Evolutionary conservation across 2,888 invertebrate genomes (phyloP), one percentile per base, ranked within the genome.

Genomic region (Agapetus fuscipes): DNA sequence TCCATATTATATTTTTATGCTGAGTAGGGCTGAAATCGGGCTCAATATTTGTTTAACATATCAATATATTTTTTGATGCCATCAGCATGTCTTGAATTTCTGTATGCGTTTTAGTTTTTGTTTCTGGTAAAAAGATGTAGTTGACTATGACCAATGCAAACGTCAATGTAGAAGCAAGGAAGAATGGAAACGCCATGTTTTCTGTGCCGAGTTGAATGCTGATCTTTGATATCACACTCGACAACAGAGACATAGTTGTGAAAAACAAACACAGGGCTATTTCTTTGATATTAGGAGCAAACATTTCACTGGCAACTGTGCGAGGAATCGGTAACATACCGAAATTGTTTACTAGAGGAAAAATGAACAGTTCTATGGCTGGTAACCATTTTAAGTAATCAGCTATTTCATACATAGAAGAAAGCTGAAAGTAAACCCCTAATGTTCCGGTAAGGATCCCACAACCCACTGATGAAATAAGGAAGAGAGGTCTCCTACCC

Each of bases 81-180:
- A n/a, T n/a, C 14, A 43, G 25, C 29, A 39, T 58, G 14, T 65
- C 60, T 49, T 74, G 72, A 34, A 76, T 74, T 40, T 75, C 70
- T 25, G 62, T 54, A 15, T 76, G 56, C 30, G 71, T 72, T 48
- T 72, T 74, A 0, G 71, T 70, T 48, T 65, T 72, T 0, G 74
- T 76, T 54, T 76, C 76, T 2, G 74, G 75, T 0, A 75, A 66
- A 37, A 61, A 40, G 10, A 66, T 52, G 11, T 56, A 51, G 2
- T 71, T 65, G 46, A 74, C 72, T 6, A 64, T 32, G 1, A 68
- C 60, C 1, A 75, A 71, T 12, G 58, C 30, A 10, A 67, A 54
- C 2, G 71, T 63, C 2, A 63, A 57, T 1, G 51, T 29, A 0
- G 69, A 60, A 43, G 68, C 73, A 41, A 67, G 56, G 45, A 60